phyloP scores from a whole-genome alignment of 2,113 vertebrate species.

The Sardina pilchardus region DNA sequence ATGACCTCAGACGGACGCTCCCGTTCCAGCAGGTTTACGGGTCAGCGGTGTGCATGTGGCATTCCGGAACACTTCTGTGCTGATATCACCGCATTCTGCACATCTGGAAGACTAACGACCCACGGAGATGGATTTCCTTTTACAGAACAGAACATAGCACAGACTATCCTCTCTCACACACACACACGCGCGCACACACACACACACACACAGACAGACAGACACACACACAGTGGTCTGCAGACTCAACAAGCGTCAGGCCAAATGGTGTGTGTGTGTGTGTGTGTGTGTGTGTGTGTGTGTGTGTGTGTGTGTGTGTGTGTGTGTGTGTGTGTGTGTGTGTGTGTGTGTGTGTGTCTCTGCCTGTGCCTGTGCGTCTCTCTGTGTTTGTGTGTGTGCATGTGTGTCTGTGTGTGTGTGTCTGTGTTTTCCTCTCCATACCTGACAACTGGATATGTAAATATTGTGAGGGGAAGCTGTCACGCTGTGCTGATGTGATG shows the following conservation, averaged over 20 bases:
- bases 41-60: too few relatives aligned
- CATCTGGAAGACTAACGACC: constrained; percentile 61
- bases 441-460: constrained; percentile 72
- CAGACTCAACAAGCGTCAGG: too few relatives aligned
- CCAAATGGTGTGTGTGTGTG: too few relatives aligned
- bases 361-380: too few relatives aligned
- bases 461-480: constrained; percentile 80
- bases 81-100: constrained; percentile 64
- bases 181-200: background rate
- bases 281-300: too few relatives aligned
- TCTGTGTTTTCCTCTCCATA: too few relatives aligned
- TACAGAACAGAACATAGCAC: constrained; percentile 66
- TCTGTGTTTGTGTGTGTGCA: background rate
- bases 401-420: background rate
- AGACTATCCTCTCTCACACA: background rate
- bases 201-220: background rate
- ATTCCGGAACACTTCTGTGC: constrained; percentile 49
- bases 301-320: constrained; percentile 31
- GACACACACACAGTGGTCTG: background rate
- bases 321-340: background rate
- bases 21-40: constrained; percentile 26
- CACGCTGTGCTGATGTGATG: constrained; percentile 62
- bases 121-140: constrained; percentile 68
- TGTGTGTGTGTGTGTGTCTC: background rate
- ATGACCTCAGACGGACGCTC: constrained; percentile 22